Percentiles rank a stretch among this genome's conserved stretches.
These are phyloP conservation scores for Xestia c-nigrum DNA, from an alignment of 2,888 invertebrate species.

Conservation along the genomic window DNA sequence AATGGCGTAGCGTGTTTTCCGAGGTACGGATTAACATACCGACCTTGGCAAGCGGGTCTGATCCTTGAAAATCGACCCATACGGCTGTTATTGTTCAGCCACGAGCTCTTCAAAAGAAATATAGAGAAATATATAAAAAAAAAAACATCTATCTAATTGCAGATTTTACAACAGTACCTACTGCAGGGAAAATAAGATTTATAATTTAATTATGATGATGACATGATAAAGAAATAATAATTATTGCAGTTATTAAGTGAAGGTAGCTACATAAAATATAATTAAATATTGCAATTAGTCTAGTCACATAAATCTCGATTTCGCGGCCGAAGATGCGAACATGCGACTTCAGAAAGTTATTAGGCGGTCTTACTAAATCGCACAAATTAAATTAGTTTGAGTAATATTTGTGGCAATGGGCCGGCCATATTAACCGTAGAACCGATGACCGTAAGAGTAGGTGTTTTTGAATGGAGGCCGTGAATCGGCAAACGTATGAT, in stretches of 20 bases:
- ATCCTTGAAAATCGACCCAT: no score
- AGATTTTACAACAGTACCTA: neutral
- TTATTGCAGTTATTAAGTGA: constrained; percentile 24
- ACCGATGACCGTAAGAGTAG: no score
- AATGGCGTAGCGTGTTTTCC: no score
- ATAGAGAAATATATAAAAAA: neutral
- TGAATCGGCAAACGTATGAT: no score
- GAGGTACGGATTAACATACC: no score
- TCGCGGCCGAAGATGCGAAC: constrained; percentile 15
- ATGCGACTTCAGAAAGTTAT: constrained; percentile 27
- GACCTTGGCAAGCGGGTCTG: no score
- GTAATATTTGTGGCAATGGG: no score
- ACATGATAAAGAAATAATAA: constrained; percentile 10
- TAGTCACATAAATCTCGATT: constrained; percentile 35
- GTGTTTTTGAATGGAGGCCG: no score
- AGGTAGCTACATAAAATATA: constrained; percentile 31
- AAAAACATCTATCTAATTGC: neutral
- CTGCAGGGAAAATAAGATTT: neutral
- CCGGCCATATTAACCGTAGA: no score
- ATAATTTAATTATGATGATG: neutral
- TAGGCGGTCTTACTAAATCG: neutral
- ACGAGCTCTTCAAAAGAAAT: neutral
- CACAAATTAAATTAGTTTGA: no score
- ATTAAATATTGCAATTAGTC: constrained; percentile 34
- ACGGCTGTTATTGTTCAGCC: no score